A percentile compares a stretch with the other conserved stretches of the same genome.
Evolutionary conservation across 2,888 invertebrate species (phyloP).

Genomic region (Acrobasis repandana): DNA sequence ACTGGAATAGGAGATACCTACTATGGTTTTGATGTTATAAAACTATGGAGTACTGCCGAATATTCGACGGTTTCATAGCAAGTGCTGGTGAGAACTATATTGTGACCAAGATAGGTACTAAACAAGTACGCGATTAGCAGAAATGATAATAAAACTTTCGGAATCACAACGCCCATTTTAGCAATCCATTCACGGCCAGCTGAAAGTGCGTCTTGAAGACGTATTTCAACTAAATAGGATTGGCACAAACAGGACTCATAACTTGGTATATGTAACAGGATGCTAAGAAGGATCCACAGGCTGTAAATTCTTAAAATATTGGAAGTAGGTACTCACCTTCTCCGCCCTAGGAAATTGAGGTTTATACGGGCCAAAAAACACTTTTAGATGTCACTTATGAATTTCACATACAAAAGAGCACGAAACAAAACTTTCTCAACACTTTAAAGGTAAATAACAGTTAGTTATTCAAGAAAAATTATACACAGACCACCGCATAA

Average conservation of each 20-base stretch:
- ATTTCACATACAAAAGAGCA: constrained; percentile 48
- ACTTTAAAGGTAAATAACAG: constrained; percentile 52
- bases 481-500: constrained; percentile 68
- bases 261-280: constrained; percentile 11
- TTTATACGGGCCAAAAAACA: constrained; percentile 50
- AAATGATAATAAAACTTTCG: constrained; percentile 64
- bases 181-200: constrained; percentile 27
- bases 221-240: not conserved
- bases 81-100: not conserved
- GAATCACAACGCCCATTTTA: constrained; percentile 72
- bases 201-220: not conserved
- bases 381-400: constrained; percentile 42
- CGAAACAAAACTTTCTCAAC: constrained; percentile 49
- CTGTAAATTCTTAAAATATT: constrained; percentile 55
- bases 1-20: not conserved
- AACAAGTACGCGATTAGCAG: constrained; percentile 53
- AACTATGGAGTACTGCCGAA: not conserved
- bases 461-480: constrained; percentile 53
- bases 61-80: not conserved
- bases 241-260: not conserved
- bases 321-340: constrained; percentile 72
- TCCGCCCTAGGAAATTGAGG: constrained; percentile 71
- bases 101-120: constrained; percentile 23
- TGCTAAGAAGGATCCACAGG: constrained; percentile 34
- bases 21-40: not conserved